Percentiles rank a stretch among this genome's conserved stretches.
phyloP scores from a whole-genome alignment of 2,888 invertebrate genomes.

The Macroteleia sp. region DNA sequence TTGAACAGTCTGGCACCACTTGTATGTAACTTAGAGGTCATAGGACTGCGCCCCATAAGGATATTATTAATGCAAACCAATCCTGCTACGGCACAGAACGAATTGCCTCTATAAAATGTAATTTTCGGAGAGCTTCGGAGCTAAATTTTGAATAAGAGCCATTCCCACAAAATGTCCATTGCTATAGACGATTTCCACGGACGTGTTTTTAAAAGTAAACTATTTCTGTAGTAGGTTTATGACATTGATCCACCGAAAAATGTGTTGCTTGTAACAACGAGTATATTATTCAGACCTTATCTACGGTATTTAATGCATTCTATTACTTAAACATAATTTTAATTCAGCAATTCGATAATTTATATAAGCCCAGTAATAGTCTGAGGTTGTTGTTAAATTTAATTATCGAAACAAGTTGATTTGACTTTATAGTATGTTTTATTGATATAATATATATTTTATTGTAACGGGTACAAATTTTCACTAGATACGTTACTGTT shows the following conservation, averaged over 20 bases:
- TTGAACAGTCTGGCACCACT: conserved; percentile 49
- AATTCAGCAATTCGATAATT: too few species aligned
- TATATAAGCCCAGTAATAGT: too few species aligned
- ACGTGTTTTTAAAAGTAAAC: conserved; percentile 45
- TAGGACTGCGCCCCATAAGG: conserved; percentile 69
- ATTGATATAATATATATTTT: too few species aligned
- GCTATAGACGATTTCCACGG: conserved; percentile 46
- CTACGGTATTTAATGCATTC: too few species aligned
- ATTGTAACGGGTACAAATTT: too few species aligned
- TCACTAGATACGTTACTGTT: too few species aligned
- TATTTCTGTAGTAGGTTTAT: conserved; percentile 44
- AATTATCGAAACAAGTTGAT: too few species aligned
- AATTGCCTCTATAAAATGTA: conserved; percentile 78
- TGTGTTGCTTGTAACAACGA: too few species aligned
- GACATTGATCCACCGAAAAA: conserved; percentile 17
- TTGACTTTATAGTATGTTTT: too few species aligned
- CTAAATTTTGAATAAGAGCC: conserved; percentile 73
- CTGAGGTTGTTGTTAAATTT: too few species aligned
- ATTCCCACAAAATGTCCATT: conserved; percentile 57
- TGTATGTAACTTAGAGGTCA: conserved; percentile 61
- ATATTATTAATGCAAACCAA: conserved; percentile 80
- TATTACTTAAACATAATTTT: too few species aligned
- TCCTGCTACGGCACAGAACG: conserved; percentile 73
- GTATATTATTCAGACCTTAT: too few species aligned
- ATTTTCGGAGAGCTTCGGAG: conserved; percentile 73